Evolutionary conservation across 2,113 vertebrate genomes (phyloP).

Genomic region (Neoarius graeffei): DNA sequence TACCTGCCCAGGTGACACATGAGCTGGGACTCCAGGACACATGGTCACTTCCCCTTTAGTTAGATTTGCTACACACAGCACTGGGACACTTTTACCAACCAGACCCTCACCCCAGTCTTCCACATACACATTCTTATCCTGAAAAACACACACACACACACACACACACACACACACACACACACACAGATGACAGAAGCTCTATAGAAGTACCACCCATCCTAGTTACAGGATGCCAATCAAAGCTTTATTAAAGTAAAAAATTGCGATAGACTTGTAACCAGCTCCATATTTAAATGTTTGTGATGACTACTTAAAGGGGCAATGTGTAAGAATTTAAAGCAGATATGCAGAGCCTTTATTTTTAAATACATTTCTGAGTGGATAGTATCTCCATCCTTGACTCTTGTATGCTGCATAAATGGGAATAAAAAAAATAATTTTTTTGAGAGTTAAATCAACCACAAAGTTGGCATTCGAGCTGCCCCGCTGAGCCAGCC

Average conservation of each 20-base stretch:
- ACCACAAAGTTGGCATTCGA: too few species aligned
- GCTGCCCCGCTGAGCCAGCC: too few species aligned
- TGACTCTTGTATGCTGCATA: too few species aligned
- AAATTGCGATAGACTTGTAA: background rate
- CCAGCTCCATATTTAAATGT: background rate
- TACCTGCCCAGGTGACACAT: constrained; percentile 77
- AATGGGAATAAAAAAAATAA: too few species aligned
- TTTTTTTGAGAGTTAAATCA: too few species aligned
- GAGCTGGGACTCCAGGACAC: constrained; percentile 62
- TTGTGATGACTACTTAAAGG: background rate
- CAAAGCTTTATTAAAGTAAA: background rate
- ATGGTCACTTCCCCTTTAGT: constrained; percentile 52
- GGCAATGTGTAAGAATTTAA: too few species aligned
- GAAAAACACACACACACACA: constrained; percentile 25
- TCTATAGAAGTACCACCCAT: background rate
- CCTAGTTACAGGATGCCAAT: background rate
- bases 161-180: too few species aligned
- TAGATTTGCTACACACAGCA: constrained; percentile 69
- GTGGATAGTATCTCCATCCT: too few species aligned
- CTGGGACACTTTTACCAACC: constrained; percentile 67
- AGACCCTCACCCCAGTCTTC: constrained; percentile 79
- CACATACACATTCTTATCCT: constrained; percentile 70
- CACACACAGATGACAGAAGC: too few species aligned
- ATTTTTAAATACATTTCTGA: too few species aligned
- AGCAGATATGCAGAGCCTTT: too few species aligned